Percentiles rank a stretch among this genome's conserved stretches.
These are phyloP conservation scores for Peromyscus polionotus DNA, from an alignment of 2,113 vertebrate species.

Conservation along the genomic window DNA sequence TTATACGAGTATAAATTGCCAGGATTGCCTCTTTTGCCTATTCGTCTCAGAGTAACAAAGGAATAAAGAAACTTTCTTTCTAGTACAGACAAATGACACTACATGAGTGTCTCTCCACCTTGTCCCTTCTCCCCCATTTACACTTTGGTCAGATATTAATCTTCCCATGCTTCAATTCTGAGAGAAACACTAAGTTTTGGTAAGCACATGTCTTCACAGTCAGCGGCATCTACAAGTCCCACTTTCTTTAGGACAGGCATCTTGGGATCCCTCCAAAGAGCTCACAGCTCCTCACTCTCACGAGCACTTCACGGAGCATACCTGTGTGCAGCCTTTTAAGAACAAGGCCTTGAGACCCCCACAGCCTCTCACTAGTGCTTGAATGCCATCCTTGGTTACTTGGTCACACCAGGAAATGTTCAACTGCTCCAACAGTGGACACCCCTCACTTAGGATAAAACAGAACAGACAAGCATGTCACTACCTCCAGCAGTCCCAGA, in stretches of 20 bases:
- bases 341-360: conserved; percentile 95
- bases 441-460: conserved; percentile 94
- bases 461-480: conserved; percentile 50
- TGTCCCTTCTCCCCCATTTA: background rate
- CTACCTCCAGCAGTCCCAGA: conserved; percentile 48
- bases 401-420: conserved; percentile 99
- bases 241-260: background rate
- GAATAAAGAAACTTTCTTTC: conserved; percentile 42
- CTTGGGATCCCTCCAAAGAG: background rate
- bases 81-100: background rate
- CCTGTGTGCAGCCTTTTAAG: conserved; percentile 98
- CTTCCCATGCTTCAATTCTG: conserved; percentile 10
- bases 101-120: background rate
- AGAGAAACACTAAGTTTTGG: conserved; percentile 13
- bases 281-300: background rate
- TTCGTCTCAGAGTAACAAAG: conserved; percentile 9
- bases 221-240: background rate
- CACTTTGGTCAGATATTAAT: conserved; percentile 27
- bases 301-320: conserved; percentile 80
- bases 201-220: conserved; percentile 41
- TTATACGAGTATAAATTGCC: background rate
- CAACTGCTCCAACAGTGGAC: conserved; percentile 97
- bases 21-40: background rate
- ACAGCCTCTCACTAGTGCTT: conserved; percentile 96
- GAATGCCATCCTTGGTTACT: conserved; percentile 98